These are phyloP conservation scores for Rhogogaster chlorosoma DNA, from an alignment of 2,888 invertebrate genomes.

Conservation along the genomic window DNA sequence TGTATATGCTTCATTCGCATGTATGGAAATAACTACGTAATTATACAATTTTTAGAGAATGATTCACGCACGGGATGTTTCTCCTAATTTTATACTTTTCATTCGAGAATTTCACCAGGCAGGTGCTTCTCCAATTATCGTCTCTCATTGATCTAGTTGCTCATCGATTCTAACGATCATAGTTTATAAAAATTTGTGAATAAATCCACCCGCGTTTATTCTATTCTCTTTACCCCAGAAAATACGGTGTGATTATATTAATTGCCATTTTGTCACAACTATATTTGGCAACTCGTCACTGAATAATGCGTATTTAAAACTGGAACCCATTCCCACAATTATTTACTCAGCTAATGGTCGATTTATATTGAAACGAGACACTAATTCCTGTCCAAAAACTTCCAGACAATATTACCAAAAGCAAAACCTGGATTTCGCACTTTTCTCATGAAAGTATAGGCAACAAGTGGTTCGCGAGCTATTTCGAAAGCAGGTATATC, in stretches of 20 bases:
- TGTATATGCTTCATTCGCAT: neutral
- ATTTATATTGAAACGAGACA: too few species aligned
- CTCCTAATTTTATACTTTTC: neutral
- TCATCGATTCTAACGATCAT: neutral
- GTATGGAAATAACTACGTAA: neutral
- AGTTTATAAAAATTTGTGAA: neutral
- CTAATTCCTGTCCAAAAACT: too few species aligned
- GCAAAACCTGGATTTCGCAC: too few species aligned
- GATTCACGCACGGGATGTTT: neutral
- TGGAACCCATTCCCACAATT: neutral
- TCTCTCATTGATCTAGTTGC: neutral
- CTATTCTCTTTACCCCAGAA: neutral
- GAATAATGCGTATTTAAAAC: neutral
- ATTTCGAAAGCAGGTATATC: neutral
- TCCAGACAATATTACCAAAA: too few species aligned
- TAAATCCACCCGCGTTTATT: neutral
- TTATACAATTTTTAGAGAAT: neutral
- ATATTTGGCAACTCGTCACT: neutral
- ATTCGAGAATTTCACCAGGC: neutral
- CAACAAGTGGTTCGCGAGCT: constrained; percentile 3
- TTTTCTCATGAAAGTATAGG: neutral
- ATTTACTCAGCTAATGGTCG: neutral
- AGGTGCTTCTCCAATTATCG: neutral
- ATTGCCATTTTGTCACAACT: neutral
- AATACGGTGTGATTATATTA: neutral